Percentiles rank a stretch among this genome's conserved stretches.
phyloP scores from a whole-genome alignment of 2,113 vertebrate species.

The Charadrius vociferus region DNA sequence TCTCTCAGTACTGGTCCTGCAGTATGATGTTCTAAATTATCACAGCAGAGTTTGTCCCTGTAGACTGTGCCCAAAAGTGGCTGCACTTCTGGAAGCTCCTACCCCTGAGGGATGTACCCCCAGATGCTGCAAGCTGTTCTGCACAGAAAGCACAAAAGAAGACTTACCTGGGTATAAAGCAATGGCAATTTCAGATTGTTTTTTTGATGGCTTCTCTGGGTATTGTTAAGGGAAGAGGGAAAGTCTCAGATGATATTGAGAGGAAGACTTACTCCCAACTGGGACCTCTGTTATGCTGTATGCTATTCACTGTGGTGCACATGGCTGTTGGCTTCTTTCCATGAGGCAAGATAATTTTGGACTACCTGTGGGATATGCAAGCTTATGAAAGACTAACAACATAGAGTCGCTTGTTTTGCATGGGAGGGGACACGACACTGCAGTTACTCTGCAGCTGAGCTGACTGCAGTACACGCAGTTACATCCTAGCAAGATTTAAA shows the following conservation, averaged over 20 bases:
- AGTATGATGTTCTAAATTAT: neutral
- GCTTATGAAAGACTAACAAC: neutral
- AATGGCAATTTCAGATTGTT: neutral
- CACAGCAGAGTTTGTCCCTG: neutral
- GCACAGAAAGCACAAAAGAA: neutral
- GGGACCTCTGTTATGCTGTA: neutral
- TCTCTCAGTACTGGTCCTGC: neutral
- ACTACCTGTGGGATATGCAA: neutral
- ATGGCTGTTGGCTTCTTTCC: neutral
- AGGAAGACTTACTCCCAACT: neutral
- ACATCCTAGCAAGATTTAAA: neutral
- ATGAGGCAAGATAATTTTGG: neutral
- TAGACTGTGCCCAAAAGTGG: neutral
- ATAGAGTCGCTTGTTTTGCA: neutral
- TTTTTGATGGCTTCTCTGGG: neutral
- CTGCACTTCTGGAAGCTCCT: neutral
- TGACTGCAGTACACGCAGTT: neutral
- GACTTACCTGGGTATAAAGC: neutral
- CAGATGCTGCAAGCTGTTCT: neutral
- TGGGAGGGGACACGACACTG: neutral
- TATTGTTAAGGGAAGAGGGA: neutral
- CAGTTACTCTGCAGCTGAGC: neutral
- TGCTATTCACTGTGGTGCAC: neutral
- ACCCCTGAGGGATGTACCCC: fast-evolving
- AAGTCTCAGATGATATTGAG: neutral